Base-by-base conservation (phyloP, 1,140 invertebrate genomes). In the Battus philenor region DNA sequence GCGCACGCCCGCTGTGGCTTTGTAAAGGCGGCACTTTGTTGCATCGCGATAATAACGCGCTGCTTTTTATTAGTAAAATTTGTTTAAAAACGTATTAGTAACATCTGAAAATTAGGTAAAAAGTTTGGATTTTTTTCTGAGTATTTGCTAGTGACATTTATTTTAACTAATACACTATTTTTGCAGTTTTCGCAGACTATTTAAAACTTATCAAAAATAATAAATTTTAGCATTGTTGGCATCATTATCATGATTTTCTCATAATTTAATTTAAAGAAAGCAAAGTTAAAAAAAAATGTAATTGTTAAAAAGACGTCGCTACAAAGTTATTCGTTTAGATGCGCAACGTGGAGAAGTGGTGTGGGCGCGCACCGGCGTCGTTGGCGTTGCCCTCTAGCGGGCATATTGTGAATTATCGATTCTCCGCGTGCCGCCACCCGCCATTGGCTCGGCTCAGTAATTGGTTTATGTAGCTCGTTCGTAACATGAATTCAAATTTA, bases 341-440 rank as follows among this genome's bases (percentile, higher is more conserved):
- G 78, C 78, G 78, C 80, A 70, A 80, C 73, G 75, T 76, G 79
- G 73, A 75, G 73, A 68, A 71, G 72, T 70, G 63, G 78, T 72
- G 80, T 83, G 72, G 75, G 81, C 72, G 81, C 78, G 79, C 76
- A 83, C 65, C 72, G 66, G 70, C 63, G 61, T 51, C 53, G 62
- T 59, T 54, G 52, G 61, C 57, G 76, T 73, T 69, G 83, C 82
- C 74, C 82, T 86, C 85, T 82, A 81, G 78, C 80, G 85, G 77
- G 65, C 69, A 76, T 77, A 82, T 83, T 78, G 67, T 70, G 79
- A 86, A 72, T 83, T 87, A 87, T 86, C 83, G 85, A 87, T 87
- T 87, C 77, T 75, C 72, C 58, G 65, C 70, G 67, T 68, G 69
- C 73, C 69, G 68, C 78, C 63, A 54, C 59, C 68, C 68, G 69